Conservation (phyloP, 2,113 vertebrate genomes). For the Dicentrarchus labrax region DNA sequence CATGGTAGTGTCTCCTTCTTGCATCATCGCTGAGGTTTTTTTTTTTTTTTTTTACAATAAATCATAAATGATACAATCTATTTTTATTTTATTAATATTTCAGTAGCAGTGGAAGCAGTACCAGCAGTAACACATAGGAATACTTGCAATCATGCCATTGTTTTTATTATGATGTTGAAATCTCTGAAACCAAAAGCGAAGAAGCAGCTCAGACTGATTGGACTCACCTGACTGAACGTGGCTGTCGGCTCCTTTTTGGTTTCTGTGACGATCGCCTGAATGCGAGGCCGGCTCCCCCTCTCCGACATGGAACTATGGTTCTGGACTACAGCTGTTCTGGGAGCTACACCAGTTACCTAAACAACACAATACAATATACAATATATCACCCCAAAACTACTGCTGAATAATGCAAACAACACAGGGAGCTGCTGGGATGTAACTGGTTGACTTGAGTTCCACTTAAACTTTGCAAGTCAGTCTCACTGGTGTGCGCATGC, state of each 20-base stretch:
- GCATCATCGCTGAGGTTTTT: not conserved
- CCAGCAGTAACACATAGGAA: not conserved
- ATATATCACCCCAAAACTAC: not conserved
- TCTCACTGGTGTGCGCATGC: no score
- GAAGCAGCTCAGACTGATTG: not conserved
- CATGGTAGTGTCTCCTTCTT: not conserved
- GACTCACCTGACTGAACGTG: conserved; percentile 47
- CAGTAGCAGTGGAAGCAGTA: not conserved
- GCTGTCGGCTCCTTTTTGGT: not conserved
- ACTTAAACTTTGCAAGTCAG: no score
- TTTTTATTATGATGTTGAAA: no score
- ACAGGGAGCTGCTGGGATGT: no score
- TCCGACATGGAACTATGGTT: conserved; percentile 13
- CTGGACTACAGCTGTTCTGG: conserved; percentile 42
- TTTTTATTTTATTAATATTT: not conserved
- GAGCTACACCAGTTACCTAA: conserved; percentile 61
- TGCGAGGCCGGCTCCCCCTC: not conserved
- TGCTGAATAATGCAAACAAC: not conserved
- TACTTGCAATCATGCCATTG: not conserved
- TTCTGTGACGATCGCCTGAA: not conserved
- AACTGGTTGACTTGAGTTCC: no score
- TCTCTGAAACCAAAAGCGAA: not conserved
- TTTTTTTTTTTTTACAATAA: not conserved
- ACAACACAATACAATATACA: not conserved
- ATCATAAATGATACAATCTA: not conserved